Evolutionary conservation across 2,113 vertebrate species (phyloP), one percentile per base, ranked within the genome.

Genomic region (Phrynocephalus versicolor): DNA sequence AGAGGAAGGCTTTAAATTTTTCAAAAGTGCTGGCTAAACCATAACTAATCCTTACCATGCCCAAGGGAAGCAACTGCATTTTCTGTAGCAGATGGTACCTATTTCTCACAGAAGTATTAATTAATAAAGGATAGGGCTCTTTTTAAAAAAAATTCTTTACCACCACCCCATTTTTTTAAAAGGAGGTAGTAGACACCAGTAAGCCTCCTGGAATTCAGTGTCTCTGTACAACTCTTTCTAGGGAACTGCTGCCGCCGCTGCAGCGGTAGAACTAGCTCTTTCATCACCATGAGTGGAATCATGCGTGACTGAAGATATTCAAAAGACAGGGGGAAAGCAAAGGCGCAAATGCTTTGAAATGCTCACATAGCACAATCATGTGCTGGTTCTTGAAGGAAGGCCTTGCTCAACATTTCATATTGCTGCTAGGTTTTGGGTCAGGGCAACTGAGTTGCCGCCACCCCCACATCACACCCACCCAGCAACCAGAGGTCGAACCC

Each of bases 1-100:
- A 73, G 7, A 87, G 25, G 27, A 67, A 6, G 41, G 0, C 8
- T 89, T 90, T 90, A 90, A 81, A 77, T 23, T n/a, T 82, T 57
- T n/a, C n/a, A n/a, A 57, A 84, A 79, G 2, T 81, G 16, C 12
- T 87, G 45, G 55, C 37, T 76, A 65, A 78, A 87, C 74, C 39
- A 75, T 41, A 84, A 19, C 7, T 87, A 21, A 84, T 67, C 77
- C 73, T 41, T 23, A 18, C 19, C 39, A 2, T 82, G 9, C 74
- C 25, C 30, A 2, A 67, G 76, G 84, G 71, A 77, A 88, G 80
- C 1, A 84, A 27, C 10, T 25, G 84, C 83, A 89, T 76, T 62
- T 84, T 82, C 58, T 82, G 8, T 23, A 91, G 37, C 85, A 90
- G 89, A 88, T 81, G 58, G 6, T 0, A 58, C 60, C 1, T 2